Evolutionary conservation across 2,888 invertebrate species (phyloP).

Genomic region (Aricia artaxerxes): DNA sequence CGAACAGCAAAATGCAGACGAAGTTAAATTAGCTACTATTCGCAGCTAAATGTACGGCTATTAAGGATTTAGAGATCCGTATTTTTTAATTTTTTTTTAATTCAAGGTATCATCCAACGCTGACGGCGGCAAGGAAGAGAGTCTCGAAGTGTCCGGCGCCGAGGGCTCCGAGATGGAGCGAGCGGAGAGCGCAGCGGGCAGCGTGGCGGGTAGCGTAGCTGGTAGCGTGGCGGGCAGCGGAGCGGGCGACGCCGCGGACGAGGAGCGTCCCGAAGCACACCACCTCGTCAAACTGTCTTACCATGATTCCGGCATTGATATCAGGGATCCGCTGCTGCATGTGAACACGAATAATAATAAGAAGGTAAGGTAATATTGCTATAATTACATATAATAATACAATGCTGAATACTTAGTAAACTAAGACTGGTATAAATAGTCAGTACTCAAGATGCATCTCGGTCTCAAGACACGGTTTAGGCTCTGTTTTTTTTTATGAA

Average conservation of each 20-base stretch:
- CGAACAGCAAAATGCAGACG: no score
- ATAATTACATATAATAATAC: no score
- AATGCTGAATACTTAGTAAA: no score
- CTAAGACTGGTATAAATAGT: no score
- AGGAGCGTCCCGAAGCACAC: conserved; percentile 67
- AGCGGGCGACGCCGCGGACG: conserved; percentile 64
- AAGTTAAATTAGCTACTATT: no score
- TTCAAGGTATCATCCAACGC: conserved; percentile 64
- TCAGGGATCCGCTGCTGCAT: conserved; percentile 86
- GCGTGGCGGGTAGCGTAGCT: conserved; percentile 54
- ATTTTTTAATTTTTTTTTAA: no score
- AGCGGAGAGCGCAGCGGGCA: conserved; percentile 54
- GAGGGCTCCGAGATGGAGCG: conserved; percentile 47
- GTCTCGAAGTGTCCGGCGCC: conserved; percentile 55
- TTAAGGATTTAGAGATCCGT: no score
- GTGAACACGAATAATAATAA: conserved; percentile 83
- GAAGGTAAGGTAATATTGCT: conserved; percentile 69
- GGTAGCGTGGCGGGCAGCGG: conserved; percentile 51
- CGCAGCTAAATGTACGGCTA: no score
- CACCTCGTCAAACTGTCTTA: conserved; percentile 90
- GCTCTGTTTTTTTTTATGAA: no score
- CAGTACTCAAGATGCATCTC: no score
- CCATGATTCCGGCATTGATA: conserved; percentile 94
- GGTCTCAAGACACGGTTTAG: no score
- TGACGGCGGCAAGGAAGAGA: conserved; percentile 65